These are phyloP conservation scores for Hydrozoanthus tunicans DNA, from an alignment of 64 coral and sea anemone species.

Conservation along the genomic window DNA sequence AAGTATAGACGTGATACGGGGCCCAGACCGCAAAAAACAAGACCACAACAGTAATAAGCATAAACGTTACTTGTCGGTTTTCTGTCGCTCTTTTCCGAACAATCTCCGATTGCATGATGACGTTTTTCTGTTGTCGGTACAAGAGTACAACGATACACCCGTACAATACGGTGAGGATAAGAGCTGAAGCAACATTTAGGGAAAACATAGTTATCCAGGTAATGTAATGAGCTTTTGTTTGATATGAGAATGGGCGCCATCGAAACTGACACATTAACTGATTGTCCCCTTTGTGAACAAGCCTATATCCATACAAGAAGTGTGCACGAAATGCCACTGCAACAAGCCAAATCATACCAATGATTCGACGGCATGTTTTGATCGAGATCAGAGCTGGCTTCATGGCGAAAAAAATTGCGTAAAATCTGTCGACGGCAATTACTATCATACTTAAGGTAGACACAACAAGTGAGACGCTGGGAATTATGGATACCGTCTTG, in stretches of 20 bases:
- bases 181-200: conserved; percentile 20
- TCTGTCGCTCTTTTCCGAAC: conserved; percentile 23
- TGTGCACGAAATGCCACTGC: conserved; percentile 30
- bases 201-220: conserved; percentile 60
- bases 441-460: conserved; percentile 45
- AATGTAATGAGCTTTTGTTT: conserved; percentile 24
- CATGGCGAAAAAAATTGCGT: conserved; percentile 43
- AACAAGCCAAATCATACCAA: not conserved
- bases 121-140: conserved; percentile 16
- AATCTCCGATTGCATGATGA: conserved; percentile 31
- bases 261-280: conserved; percentile 1
- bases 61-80: conserved; percentile 34
- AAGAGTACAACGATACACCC: not conserved
- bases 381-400: conserved; percentile 42
- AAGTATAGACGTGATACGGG: conserved; percentile 44
- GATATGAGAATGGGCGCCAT: not conserved
- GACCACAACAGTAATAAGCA: conserved; percentile 32
- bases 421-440: conserved; percentile 43
- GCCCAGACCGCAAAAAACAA: conserved; percentile 37
- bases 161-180: conserved; percentile 8
- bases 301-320: conserved; percentile 37
- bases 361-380: conserved; percentile 16
- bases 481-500: not conserved
- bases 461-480: conserved; percentile 35
- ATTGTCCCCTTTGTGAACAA: conserved; percentile 9